These are phyloP conservation scores for Chaitophorus viminalis DNA, from an alignment of 2,888 invertebrate species.

Conservation along the genomic window DNA sequence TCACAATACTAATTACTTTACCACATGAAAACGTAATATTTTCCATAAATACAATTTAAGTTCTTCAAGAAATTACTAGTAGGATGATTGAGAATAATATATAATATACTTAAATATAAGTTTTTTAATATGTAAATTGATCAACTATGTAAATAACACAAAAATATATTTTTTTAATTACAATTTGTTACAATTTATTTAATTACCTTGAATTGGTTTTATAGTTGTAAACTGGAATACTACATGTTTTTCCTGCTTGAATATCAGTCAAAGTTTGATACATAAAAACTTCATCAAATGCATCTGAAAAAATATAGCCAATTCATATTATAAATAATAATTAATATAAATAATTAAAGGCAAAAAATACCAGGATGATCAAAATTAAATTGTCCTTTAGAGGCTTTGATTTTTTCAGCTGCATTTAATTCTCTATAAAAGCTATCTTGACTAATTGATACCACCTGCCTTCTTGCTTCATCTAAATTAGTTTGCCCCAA, in stretches of 20 bases:
- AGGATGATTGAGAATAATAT: too few species aligned
- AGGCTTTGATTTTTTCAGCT: conserved; percentile 83
- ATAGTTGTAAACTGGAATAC: conserved; percentile 94
- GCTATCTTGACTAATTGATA: conserved; percentile 94
- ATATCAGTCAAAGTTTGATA: conserved; percentile 83
- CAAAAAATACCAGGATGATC: conserved; percentile 83
- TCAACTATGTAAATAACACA: too few species aligned
- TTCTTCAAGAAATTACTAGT: too few species aligned
- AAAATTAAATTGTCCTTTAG: conserved; percentile 94
- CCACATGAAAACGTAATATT: too few species aligned
- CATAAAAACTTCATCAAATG: conserved; percentile 91
- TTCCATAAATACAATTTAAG: too few species aligned
- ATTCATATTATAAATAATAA: neutral
- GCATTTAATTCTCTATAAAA: conserved; percentile 90
- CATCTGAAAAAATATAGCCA: conserved; percentile 72
- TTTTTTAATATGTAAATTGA: too few species aligned
- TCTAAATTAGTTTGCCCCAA: conserved; percentile 92
- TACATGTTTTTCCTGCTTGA: conserved; percentile 84
- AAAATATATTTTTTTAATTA: too few species aligned
- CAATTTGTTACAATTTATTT: neutral
- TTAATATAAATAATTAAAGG: conserved; percentile 1
- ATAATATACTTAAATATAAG: too few species aligned
- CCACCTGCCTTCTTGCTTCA: conserved; percentile 87
- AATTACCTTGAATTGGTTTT: conserved; percentile 86
- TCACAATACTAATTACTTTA: neutral